phyloP scores from a whole-genome alignment of 2,797 vertebrate genomes.

The Danio albolineatus region DNA sequence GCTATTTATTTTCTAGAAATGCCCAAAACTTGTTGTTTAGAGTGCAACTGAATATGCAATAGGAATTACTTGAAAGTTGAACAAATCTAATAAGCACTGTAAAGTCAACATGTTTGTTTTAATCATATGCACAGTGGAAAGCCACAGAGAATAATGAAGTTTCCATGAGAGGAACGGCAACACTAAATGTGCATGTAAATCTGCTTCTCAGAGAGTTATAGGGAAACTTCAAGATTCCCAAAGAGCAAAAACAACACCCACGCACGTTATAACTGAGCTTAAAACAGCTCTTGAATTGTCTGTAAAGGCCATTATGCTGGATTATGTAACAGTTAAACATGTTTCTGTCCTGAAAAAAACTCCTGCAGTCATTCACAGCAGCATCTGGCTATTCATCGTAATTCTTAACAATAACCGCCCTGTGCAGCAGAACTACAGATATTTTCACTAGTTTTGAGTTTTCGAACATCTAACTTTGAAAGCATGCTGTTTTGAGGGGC shows the following conservation, averaged over 20 bases:
- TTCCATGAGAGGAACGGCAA: constrained; percentile 27
- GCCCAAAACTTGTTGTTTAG: not conserved
- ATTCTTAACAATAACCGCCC: not conserved
- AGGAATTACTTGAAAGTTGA: too few relatives aligned
- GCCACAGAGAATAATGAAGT: constrained; percentile 27
- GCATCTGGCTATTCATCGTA: not conserved
- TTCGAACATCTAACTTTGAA: not conserved
- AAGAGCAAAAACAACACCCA: constrained; percentile 46
- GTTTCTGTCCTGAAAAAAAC: constrained; percentile 17
- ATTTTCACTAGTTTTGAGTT: too few relatives aligned
- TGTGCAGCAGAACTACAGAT: too few relatives aligned
- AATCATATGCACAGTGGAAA: not conserved
- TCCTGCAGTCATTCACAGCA: not conserved
- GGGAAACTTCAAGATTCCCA: constrained; percentile 47
- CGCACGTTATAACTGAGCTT: constrained; percentile 7
- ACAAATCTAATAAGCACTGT: not conserved
- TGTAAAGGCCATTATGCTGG: constrained; percentile 30
- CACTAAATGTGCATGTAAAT: not conserved
- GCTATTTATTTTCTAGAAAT: too few relatives aligned
- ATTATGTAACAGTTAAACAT: constrained; percentile 44
- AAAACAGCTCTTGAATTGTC: constrained; percentile 13
- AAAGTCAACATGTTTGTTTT: not conserved
- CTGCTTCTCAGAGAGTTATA: constrained; percentile 32
- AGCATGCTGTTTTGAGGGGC: too few relatives aligned
- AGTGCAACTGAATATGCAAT: not conserved